These are phyloP conservation scores for Solea solea DNA, from an alignment of 2,113 vertebrate species.

Conservation along the genomic window DNA sequence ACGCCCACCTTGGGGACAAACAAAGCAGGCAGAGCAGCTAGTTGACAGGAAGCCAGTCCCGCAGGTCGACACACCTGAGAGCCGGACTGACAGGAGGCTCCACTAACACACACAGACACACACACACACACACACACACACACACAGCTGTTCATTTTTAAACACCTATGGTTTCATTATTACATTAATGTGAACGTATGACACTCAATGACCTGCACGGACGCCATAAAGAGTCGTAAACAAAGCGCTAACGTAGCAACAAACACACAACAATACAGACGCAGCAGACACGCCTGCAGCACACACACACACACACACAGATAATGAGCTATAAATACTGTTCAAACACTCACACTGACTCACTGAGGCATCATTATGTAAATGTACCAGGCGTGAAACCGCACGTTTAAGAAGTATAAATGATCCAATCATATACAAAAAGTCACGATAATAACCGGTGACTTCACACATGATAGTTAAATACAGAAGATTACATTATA, in stretches of 20 bases:
- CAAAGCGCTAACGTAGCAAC: too few species aligned
- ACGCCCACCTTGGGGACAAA: constrained; percentile 38
- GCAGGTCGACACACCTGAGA: constrained; percentile 75
- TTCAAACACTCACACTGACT: not conserved
- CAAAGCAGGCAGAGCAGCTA: constrained; percentile 33
- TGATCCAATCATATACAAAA: too few species aligned
- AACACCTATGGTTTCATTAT: too few species aligned
- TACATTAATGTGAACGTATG: too few species aligned
- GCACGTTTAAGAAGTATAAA: not conserved
- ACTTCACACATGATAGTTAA: too few species aligned
- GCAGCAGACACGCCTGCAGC: too few species aligned
- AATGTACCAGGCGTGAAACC: not conserved
- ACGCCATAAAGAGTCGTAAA: too few species aligned
- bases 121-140: not conserved
- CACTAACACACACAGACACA: too few species aligned
- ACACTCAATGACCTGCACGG: too few species aligned
- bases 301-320: constrained; percentile 16
- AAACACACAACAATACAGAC: too few species aligned
- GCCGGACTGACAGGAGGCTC: constrained; percentile 46
- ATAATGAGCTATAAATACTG: constrained; percentile 2
- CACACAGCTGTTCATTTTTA: not conserved
- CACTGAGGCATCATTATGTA: not conserved
- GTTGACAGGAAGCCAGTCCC: constrained; percentile 51
- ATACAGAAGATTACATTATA: too few species aligned
- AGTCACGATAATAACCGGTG: not conserved